These are phyloP conservation scores for Caenorhabditis zanzibari DNA, from an alignment of 2,888 invertebrate species.

Conservation along the genomic window DNA sequence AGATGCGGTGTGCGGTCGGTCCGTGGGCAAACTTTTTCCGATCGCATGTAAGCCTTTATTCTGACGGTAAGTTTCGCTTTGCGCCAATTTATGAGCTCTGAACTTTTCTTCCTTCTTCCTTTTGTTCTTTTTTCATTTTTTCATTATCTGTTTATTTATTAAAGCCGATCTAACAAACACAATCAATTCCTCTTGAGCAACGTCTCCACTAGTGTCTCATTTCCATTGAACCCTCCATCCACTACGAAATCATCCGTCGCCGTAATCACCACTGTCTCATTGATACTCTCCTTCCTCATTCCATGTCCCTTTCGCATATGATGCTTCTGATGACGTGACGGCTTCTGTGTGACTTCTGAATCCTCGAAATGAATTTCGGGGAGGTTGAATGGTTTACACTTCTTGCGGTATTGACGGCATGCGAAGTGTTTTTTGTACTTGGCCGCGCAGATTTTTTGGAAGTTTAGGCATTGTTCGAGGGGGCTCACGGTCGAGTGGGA, in stretches of 20 bases:
- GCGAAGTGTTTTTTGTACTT: conserved; percentile 67
- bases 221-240: conserved; percentile 39
- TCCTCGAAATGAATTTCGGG: conserved; percentile 49
- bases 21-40: too few relatives aligned
- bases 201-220: conserved; percentile 57
- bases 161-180: not conserved
- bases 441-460: conserved; percentile 60
- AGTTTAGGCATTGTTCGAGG: conserved; percentile 59
- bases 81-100: too few relatives aligned
- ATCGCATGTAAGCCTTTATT: too few relatives aligned
- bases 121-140: not conserved
- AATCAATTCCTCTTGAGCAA: conserved; percentile 31
- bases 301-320: conserved; percentile 52
- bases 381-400: conserved; percentile 55
- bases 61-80: too few relatives aligned
- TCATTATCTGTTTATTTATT: not conserved
- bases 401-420: conserved; percentile 62
- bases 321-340: conserved; percentile 34
- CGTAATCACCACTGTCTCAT: conserved; percentile 36
- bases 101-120: too few relatives aligned
- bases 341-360: conserved; percentile 46
- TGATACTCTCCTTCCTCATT: conserved; percentile 30
- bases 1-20: too few relatives aligned
- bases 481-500: conserved; percentile 15
- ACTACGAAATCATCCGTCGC: not conserved